A percentile compares a stretch with the other conserved stretches of the same genome.
phyloP scores from a whole-genome alignment of 1,140 invertebrate species.

The Zaprionus lachaisei region DNA sequence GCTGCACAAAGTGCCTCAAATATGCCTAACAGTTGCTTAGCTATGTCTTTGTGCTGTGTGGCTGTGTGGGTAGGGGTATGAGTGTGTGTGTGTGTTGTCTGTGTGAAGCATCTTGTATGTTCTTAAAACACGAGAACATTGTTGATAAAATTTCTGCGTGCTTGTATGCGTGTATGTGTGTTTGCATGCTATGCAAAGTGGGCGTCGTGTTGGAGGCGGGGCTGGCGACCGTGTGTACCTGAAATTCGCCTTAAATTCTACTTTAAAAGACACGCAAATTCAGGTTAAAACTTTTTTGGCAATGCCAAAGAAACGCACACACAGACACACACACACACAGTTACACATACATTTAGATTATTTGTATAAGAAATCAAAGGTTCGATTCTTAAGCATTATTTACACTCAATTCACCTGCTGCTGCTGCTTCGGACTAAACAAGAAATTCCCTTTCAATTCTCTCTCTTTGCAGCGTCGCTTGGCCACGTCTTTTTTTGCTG shows the following conservation, averaged over 20 bases:
- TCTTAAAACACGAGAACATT: constrained; percentile 44
- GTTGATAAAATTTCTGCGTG: constrained; percentile 44
- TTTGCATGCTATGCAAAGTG: constrained; percentile 24
- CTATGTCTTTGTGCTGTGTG: constrained; percentile 55
- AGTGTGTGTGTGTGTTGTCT: constrained; percentile 5
- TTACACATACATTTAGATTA: constrained; percentile 6
- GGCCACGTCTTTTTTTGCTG: constrained; percentile 21
- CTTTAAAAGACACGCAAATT: constrained; percentile 35
- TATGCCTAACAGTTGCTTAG: constrained; percentile 49
- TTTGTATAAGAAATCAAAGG: constrained; percentile 47
- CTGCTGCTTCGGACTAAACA: constrained; percentile 8
- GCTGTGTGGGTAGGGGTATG: not conserved
- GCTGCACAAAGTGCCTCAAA: constrained; percentile 23
- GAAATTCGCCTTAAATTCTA: constrained; percentile 30
- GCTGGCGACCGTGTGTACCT: constrained; percentile 18
- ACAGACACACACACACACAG: not conserved
- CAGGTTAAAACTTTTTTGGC: constrained; percentile 9
- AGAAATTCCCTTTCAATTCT: constrained; percentile 37
- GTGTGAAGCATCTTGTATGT: constrained; percentile 30
- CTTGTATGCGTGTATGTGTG: not conserved
- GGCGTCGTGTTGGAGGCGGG: constrained; percentile 15
- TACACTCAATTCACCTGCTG: constrained; percentile 58
- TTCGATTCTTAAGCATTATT: constrained; percentile 43
- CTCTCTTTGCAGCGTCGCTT: constrained; percentile 47
- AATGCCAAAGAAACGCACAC: not conserved